Evolutionary conservation across 2,797 vertebrate genomes (phyloP).

Genomic region (Coracias cyanogaster): DNA sequence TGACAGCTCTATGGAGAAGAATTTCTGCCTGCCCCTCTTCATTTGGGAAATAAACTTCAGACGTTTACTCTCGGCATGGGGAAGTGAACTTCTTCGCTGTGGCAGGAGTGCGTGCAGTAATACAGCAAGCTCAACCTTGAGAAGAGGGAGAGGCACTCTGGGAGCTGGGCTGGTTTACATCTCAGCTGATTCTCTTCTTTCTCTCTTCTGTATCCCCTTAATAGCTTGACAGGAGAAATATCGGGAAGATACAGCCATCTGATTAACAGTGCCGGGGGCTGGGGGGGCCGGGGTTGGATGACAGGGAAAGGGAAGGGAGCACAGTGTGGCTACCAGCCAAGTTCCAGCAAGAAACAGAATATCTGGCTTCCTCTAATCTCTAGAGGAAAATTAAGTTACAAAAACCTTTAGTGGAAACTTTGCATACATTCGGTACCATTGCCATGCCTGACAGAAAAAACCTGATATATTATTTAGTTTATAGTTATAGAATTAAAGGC

Average conservation of each 20-base stretch:
- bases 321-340: slow-evolving; percentile 68
- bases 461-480: slow-evolving; percentile 74
- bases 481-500: slow-evolving; percentile 66
- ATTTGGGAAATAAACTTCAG: not conserved
- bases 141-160: slow-evolving; percentile 20
- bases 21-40: not conserved
- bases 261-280: slow-evolving; percentile 63
- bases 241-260: slow-evolving; percentile 69
- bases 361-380: slow-evolving; percentile 77
- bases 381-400: slow-evolving; percentile 78
- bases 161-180: slow-evolving; percentile 61
- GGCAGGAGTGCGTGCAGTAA: not conserved
- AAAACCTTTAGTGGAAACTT: slow-evolving; percentile 76
- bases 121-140: slow-evolving; percentile 20
- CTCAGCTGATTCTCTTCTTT: slow-evolving; percentile 66
- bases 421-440: slow-evolving; percentile 64
- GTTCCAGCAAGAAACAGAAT: slow-evolving; percentile 75
- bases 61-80: not conserved
- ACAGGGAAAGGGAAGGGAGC: slow-evolving; percentile 54
- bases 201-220: slow-evolving; percentile 60
- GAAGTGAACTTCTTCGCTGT: not conserved
- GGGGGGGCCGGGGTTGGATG: slow-evolving; percentile 32
- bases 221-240: slow-evolving; percentile 74
- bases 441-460: slow-evolving; percentile 69
- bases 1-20: not conserved